Evolutionary conservation across 2,888 invertebrate genomes (phyloP).

Genomic region (Glomeris marginata): DNA sequence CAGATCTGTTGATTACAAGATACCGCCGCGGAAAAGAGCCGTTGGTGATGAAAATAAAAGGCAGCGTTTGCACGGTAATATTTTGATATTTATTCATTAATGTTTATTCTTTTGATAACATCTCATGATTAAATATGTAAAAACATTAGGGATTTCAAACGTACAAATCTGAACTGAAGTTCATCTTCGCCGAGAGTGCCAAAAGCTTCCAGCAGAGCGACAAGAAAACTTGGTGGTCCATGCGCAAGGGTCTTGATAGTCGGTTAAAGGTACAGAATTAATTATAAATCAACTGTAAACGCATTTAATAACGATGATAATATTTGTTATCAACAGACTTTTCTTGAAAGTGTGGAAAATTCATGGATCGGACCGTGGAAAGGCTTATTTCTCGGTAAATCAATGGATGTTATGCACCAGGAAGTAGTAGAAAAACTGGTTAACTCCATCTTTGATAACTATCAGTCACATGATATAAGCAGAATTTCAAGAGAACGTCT

Average conservation of each 20-base stretch:
- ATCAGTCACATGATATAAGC: too few species aligned
- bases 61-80: neutral
- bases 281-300: neutral
- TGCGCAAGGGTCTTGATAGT: neutral
- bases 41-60: neutral
- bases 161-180: slow-evolving; percentile 1
- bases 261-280: slow-evolving; percentile 7
- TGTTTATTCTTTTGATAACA: neutral
- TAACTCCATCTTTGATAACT: too few species aligned
- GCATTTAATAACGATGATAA: neutral
- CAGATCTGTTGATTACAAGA: slow-evolving; percentile 5
- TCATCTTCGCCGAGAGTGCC: neutral
- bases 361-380: slow-evolving; percentile 6
- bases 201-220: neutral
- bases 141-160: neutral
- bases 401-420: neutral
- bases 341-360: slow-evolving; percentile 5
- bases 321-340: neutral
- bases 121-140: neutral
- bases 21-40: neutral
- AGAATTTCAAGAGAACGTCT: too few species aligned
- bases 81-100: neutral
- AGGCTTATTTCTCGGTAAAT: slow-evolving; percentile 5
- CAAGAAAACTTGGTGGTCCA: slow-evolving; percentile 4
- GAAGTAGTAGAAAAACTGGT: neutral